A percentile compares a stretch with the other conserved stretches of the same genome.
These are phyloP conservation scores for Grus americana DNA, from an alignment of 2,113 vertebrate species.

Conservation along the genomic window DNA sequence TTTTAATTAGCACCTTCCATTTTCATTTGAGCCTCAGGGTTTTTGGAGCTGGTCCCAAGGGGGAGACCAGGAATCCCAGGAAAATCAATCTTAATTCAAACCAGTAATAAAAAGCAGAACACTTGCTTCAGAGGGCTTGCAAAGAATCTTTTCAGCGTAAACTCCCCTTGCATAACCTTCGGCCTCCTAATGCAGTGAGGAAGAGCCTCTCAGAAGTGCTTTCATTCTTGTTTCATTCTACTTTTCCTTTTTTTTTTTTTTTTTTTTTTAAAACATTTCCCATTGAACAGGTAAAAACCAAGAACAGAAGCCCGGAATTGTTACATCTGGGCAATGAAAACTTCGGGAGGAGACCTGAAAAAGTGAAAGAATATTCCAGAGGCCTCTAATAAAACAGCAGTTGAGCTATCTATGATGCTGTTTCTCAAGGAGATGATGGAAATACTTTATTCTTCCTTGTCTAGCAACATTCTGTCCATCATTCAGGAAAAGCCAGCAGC, in stretches of 20 bases:
- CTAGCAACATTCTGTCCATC: background rate
- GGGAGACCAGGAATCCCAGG: constrained; percentile 44
- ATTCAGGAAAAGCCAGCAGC: background rate
- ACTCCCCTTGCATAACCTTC: constrained; percentile 53
- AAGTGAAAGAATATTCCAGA: background rate
- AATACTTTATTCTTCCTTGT: background rate
- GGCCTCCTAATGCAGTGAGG: constrained; percentile 45
- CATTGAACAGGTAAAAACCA: background rate
- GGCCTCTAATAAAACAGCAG: background rate
- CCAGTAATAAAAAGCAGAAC: constrained; percentile 71
- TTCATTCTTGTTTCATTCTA: background rate
- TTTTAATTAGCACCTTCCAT: constrained; percentile 75
- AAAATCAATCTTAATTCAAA: constrained; percentile 79
- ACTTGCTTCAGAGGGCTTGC: constrained; percentile 48
- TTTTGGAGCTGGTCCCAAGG: constrained; percentile 50
- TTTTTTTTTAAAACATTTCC: background rate
- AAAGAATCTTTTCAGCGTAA: constrained; percentile 35
- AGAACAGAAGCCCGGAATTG: background rate
- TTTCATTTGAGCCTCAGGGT: constrained; percentile 67
- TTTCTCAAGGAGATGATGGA: background rate
- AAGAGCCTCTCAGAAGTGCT: constrained; percentile 7
- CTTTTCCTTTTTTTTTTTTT: background rate
- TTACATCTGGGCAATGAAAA: background rate
- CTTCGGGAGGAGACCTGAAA: background rate
- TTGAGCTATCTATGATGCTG: background rate